phyloP scores from a whole-genome alignment of 2,113 vertebrate species.

The Sminthopsis crassicaudata region DNA sequence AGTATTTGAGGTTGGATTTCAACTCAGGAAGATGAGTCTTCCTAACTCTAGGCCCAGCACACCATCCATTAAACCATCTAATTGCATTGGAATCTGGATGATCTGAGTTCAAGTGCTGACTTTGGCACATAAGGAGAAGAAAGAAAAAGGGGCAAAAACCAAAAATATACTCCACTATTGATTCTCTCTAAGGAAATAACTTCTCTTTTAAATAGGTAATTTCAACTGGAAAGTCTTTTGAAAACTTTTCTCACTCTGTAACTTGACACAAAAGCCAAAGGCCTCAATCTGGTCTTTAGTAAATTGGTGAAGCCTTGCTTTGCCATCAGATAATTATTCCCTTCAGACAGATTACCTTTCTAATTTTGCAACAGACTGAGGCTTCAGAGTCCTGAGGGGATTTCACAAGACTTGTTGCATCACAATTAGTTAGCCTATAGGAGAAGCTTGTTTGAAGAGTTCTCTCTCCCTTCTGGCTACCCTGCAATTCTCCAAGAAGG shows the following conservation, averaged over 20 bases:
- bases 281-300: background rate
- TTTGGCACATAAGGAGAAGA: background rate
- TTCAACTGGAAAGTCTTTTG: background rate
- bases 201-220: background rate
- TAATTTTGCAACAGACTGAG: background rate
- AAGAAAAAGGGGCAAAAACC: background rate
- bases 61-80: background rate
- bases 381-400: background rate
- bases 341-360: constrained; percentile 13
- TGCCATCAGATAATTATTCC: constrained; percentile 1
- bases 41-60: background rate
- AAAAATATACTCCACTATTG: background rate
- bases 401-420: background rate
- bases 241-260: background rate
- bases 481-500: background rate
- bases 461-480: background rate
- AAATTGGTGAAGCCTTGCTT: background rate
- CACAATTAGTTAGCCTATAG: background rate
- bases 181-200: background rate
- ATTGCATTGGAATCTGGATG: background rate
- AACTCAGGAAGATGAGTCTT: background rate
- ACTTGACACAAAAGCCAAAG: background rate
- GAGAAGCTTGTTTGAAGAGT: background rate
- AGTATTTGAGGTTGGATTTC: background rate
- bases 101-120: background rate